Conservation (phyloP, 1,140 invertebrate genomes). For the Conus ventricosus region DNA sequence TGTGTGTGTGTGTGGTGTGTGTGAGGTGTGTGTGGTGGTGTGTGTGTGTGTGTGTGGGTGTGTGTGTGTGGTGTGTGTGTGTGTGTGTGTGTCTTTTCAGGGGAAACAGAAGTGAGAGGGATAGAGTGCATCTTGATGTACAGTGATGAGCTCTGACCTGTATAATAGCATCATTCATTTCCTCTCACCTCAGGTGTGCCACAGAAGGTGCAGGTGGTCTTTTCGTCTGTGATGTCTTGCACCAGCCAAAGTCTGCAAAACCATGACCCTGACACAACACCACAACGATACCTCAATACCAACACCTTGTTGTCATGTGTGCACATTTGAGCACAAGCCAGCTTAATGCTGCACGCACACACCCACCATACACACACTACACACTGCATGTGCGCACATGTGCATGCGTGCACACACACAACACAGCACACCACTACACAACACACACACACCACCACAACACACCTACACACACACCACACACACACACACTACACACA, state of each 20-base stretch:
- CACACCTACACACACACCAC: too few relatives aligned
- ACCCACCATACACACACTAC: not conserved
- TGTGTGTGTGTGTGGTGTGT: not conserved
- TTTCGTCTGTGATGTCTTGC: too few relatives aligned
- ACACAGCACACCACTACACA: too few relatives aligned
- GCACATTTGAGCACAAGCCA: not conserved
- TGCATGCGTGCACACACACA: not conserved
- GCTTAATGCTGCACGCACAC: not conserved
- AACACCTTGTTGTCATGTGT: not conserved
- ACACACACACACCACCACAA: too few relatives aligned
- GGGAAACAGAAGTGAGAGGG: not conserved
- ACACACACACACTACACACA: too few relatives aligned
- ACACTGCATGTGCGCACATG: not conserved
- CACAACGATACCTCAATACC: too few relatives aligned
- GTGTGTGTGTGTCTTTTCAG: not conserved
- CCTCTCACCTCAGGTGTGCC: too few relatives aligned
- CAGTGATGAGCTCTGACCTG: too few relatives aligned
- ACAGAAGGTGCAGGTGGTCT: too few relatives aligned
- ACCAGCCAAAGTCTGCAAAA: too few relatives aligned
- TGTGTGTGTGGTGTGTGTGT: not conserved
- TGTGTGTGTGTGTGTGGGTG: conserved; percentile 6
- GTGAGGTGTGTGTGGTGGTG: not conserved
- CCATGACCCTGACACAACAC: too few relatives aligned
- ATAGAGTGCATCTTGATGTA: not conserved
- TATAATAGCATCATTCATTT: too few relatives aligned